Evolutionary conservation across 2,797 vertebrate genomes (phyloP), one percentile per base, ranked within the genome.

Genomic region (Stomatorhinus walkeri): DNA sequence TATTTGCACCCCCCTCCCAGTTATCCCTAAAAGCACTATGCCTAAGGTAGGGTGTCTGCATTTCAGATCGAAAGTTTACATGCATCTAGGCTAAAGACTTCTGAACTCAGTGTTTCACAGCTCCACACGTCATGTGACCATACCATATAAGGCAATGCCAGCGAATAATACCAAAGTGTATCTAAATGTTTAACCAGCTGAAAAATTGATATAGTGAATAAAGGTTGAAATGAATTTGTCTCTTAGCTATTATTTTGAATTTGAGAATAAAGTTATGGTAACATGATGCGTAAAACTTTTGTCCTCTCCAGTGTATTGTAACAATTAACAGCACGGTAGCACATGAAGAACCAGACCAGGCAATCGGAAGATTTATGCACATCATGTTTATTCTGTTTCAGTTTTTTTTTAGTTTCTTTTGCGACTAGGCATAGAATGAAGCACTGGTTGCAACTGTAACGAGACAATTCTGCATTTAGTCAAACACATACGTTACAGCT

Each of bases 401-500:
- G 8, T 14, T n/a, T 72, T 32, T 32, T 46, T 14, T 88, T 46
- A 43, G 32, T 40, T 88, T 88, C 24, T 24, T 81, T 51, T 84
- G 61, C 51, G 40, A 49, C 76, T 54, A 79, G 10, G 43, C 52
- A 87, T 68, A 85, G 24, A 84, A 43, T 49, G 24, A 40, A 89
- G 89, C 89, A 88, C 87, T 64, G 87, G 64, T 49, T 59, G 56
- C 40, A 87, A 88, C 89, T 87, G 52, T 84, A 87, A 87, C 10
- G 10, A 36, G 32, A 89, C 86, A 88, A 84, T 88, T 88, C 89
- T 87, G 89, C 64, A 85, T 68, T 54, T 89, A 85, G 68, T 72
- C 86, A 84, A 81, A 89, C 87, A 89, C 64, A 54, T 76, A 85
- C n/a, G 46, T 88, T 88, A 89, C 87, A 89, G 87, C 76, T 88